A percentile compares a stretch with the other conserved stretches of the same genome.
phyloP scores from a whole-genome alignment of 1,140 invertebrate genomes.

The Trichonephila clavipes region DNA sequence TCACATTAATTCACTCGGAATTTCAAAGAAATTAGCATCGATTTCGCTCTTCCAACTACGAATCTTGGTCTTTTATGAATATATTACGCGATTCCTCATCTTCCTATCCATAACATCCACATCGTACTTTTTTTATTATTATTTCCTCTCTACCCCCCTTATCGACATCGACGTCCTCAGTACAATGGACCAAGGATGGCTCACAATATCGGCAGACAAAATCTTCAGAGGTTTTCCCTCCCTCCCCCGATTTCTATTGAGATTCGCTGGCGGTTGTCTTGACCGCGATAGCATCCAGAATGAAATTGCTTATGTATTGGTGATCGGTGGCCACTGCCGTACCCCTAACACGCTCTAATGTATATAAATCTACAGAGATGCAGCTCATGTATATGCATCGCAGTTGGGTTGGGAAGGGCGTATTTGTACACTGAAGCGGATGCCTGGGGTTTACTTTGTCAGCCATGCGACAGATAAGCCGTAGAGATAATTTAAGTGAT shows the following conservation, averaged over 20 bases:
- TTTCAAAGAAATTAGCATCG: conserved; percentile 69
- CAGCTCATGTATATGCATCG: conserved; percentile 61
- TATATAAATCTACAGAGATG: conserved; percentile 37
- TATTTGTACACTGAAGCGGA: conserved; percentile 34
- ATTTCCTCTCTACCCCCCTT: not conserved
- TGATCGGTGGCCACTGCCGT: conserved; percentile 16
- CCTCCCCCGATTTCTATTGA: not conserved
- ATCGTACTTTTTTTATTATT: not conserved
- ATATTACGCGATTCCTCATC: conserved; percentile 41
- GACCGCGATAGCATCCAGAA: conserved; percentile 53
- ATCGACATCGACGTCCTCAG: conserved; percentile 18
- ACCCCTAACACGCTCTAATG: not conserved
- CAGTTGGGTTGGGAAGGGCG: not conserved
- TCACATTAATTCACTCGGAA: conserved; percentile 44
- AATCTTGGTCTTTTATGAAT: conserved; percentile 52
- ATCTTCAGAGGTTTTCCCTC: not conserved
- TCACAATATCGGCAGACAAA: conserved; percentile 17
- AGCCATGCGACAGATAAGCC: not conserved
- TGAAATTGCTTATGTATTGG: conserved; percentile 63
- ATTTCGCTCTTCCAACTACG: not conserved
- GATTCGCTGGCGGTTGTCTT: conserved; percentile 18
- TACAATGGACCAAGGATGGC: conserved; percentile 20
- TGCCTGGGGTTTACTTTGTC: not conserved
- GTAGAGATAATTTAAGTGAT: not conserved
- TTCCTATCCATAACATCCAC: conserved; percentile 11